Evolutionary conservation across 2,113 vertebrate genomes (phyloP), one percentile per base, ranked within the genome.

Genomic region (Ictalurus furcatus): DNA sequence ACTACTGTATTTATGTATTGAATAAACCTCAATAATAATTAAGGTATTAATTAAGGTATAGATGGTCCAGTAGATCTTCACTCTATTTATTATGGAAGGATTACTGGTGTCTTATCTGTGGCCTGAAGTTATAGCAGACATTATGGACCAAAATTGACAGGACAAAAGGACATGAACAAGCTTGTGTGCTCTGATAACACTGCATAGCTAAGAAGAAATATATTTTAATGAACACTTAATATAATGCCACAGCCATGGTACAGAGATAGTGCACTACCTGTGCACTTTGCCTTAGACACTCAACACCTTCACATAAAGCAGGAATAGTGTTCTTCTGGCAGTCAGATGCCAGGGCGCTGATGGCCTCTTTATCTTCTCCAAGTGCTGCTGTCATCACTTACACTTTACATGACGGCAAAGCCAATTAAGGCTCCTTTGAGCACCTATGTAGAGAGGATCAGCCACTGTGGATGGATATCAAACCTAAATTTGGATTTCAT

Each of bases 251-350:
- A 90, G 85, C 69, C 78, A 14, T 59, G 69, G 73, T 90, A 85
- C 89, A 83, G 92, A 93, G 89, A 91, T 92, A 82, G 80, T 82
- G 17, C 54, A 82, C 54, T 59, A 82, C 52, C 54, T 82, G n/a
- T 82, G 81, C 37, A 84, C 30, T 93, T 93, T 92, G 58, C 93
- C 93, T 94, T 87, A 84, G 88, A 90, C 94, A 94, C 93, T 96
- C 95, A 93, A 86, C 95, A 92, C 94, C 92, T 92, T 89, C 87
- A 74, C 93, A 96, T 95, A 93, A 95, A 91, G 92, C 90, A 85
- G 48, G 61, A 88, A 88, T 89, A 90, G 91, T 90, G 69, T 92
- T 85, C 88, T 92, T 73, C 83, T 89, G 84, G 65, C 83, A 25
- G 82, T 90, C 92, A 76, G 76, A 85, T 67, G 84, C 84, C n/a